Evolutionary conservation across 2,888 invertebrate genomes (phyloP).

Genomic region (Julus scandinavius): DNA sequence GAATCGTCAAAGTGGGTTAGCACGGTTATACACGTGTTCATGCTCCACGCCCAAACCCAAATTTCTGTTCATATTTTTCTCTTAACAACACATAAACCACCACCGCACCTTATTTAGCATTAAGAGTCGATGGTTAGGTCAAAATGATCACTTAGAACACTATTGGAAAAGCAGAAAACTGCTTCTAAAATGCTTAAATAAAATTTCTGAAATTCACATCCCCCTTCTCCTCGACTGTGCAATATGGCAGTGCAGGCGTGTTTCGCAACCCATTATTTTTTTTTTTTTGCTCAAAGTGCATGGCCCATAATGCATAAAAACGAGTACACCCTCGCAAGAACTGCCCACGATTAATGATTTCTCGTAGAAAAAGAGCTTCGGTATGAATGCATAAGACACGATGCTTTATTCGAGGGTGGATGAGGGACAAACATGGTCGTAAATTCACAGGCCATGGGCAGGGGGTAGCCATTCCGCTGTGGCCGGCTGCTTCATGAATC

Average conservation of each 20-base stretch:
- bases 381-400: background rate
- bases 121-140: background rate
- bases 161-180: background rate
- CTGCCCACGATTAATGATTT: background rate
- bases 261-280: background rate
- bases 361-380: background rate
- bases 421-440: constrained; percentile 4
- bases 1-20: background rate
- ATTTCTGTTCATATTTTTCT: background rate
- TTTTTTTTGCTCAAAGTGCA: background rate
- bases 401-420: background rate
- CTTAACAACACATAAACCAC: background rate
- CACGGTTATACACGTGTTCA: background rate
- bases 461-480: background rate
- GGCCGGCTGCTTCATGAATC: background rate
- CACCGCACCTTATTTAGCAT: background rate
- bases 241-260: constrained; percentile 1
- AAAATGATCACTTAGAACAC: background rate
- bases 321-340: background rate
- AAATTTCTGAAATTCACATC: background rate
- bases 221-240: background rate
- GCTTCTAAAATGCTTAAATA: background rate
- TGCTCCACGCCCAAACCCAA: background rate
- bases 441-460: constrained; percentile 33
- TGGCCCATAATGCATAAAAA: background rate